Conservation (phyloP, 2,113 vertebrate species). For the Scolopax mira region DNA sequence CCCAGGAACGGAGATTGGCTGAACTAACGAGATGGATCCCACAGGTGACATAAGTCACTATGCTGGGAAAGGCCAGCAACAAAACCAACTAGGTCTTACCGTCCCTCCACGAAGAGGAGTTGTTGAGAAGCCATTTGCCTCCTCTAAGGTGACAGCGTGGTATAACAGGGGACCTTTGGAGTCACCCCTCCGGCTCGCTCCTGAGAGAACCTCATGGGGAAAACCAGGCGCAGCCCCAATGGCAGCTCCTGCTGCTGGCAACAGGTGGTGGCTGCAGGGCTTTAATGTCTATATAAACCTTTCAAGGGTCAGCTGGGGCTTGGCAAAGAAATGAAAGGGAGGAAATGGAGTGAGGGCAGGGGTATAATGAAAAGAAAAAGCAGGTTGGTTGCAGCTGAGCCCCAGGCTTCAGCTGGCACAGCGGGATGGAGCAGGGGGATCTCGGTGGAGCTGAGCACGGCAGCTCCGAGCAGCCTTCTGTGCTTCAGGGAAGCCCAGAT, state of each 20-base stretch:
- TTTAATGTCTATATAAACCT: background rate
- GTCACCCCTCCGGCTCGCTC: background rate
- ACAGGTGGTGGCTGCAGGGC: background rate
- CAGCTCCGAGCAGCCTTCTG: background rate
- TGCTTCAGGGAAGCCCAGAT: background rate
- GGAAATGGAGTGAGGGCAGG: background rate
- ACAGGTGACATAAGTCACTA: rapidly evolving
- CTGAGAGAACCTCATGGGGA: background rate
- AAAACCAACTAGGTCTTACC: background rate
- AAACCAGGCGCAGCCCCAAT: background rate
- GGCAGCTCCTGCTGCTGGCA: background rate
- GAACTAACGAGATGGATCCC: background rate
- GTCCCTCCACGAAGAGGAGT: rapidly evolving
- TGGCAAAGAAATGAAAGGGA: background rate
- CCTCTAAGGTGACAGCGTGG: background rate
- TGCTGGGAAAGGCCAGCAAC: background rate
- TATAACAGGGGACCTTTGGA: background rate
- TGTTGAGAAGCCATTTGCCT: background rate
- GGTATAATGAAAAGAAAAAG: background rate
- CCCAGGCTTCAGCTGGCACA: background rate
- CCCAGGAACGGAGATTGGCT: background rate
- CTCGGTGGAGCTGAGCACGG: rapidly evolving
- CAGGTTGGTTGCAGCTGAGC: background rate
- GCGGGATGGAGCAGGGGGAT: background rate
- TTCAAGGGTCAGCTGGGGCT: background rate